Evolutionary conservation across 2,888 invertebrate species (phyloP), one percentile per base, ranked within the genome.

Genomic region (Metacarcinus magister): DNA sequence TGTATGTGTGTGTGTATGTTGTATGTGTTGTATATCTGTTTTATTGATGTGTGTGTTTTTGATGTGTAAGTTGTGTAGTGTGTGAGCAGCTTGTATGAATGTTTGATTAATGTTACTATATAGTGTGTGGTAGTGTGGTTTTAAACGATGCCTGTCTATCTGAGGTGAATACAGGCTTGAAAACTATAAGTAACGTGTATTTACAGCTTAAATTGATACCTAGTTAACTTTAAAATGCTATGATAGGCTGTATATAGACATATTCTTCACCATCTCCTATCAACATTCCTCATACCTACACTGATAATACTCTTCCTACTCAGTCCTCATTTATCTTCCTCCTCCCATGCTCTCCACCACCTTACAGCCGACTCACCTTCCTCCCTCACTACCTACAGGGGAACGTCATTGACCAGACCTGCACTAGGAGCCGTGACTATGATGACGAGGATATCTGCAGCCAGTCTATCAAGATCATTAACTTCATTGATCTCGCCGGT

Each of bases 401-500:
- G 39, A 97, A 97, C 94, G 97, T 97, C 48, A 96, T 97, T 48
- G 97, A 97, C 95, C 96, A 97, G 48, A 96, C 96, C 2, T 96
- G 96, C 94, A 96, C 96, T n/a, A 75, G 96, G 10, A 97, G 97
- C 87, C 94, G 97, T 32, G 97, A 97, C 67, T 97, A 97, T 48
- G 96, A 97, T 48, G 96, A 96, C 48, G 97, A 96, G 97, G 99
- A 99, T 98, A 99, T 99, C 97, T 99, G 99, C 97, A 99, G 99
- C 98, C 99, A 99, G 97, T 99, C 99, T 7, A 99, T 99, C 8
- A 99, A 99, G 98, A 99, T 99, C 92, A 99, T 99, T 97, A 99
- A 99, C 95, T 99, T 99, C 98, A 99, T 99, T 97, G 99, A 99
- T 98, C 98, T 99, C 97, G 99, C 99, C 92, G 99, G 99, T 0